Base-by-base conservation (phyloP, 2,797 vertebrate genomes). In the Erethizon dorsatum region DNA sequence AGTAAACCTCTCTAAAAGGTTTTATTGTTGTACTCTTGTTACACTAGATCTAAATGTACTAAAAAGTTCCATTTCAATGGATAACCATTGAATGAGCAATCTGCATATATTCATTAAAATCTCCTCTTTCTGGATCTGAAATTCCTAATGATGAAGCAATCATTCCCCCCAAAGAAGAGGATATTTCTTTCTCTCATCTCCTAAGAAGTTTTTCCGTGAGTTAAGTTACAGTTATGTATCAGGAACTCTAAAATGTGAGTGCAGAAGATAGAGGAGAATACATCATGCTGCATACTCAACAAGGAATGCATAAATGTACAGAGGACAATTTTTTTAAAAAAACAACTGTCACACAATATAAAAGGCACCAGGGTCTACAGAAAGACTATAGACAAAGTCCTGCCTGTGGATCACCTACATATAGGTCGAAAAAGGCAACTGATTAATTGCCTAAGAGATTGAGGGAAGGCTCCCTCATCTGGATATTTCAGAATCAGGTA, bases 61-160 rank as follows among this genome's bases (percentile, higher is more conserved):
- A 71, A 26, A 86, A 94, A 54, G 33, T 80, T 89, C 15, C 52
- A 82, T 75, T 97, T 86, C 78, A 88, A 54, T 71, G 10, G 77
- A 52, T n/a, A 86, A 79, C 31, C 5, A 5, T 11, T 50, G 52
- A 87, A 80, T 94, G 83, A 63, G 26, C 59, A 54, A 96, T 88
- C 52, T 86, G 31, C 63, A 28, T 78, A 87, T 79, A 50, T 56
- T 94, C n/a, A 52, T 9, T 31, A 71, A 26, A 3, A 67, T 80
- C 7, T 3, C 75, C 84, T 78, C 57, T 91, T 86, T 28, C 57
- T 61, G 24, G 18, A 6, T 91, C 69, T 91, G 83, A 92, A 86
- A 84, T 77, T 86, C 8, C 28, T 50, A 63, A 37, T 20, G 84
- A 73, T 75, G 45, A 71, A 91, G 78, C 4, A 56, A 89, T 45